Evolutionary conservation across 2,888 invertebrate species (phyloP).

Genomic region (Calameuta idolon): DNA sequence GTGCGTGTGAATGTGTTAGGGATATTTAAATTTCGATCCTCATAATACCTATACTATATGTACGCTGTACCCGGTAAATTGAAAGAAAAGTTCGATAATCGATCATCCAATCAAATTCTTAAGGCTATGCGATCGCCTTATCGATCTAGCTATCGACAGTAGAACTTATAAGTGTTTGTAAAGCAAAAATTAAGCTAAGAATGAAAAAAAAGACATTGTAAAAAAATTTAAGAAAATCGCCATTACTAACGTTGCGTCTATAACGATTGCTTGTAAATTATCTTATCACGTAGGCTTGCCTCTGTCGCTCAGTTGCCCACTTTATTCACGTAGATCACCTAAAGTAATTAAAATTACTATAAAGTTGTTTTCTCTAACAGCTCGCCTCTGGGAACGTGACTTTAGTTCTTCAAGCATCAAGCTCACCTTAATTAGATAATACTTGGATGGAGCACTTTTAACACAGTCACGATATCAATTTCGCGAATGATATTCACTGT

Average conservation of each 20-base stretch:
- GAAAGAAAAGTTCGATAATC: background rate
- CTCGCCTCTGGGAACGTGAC: background rate
- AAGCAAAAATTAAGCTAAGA: background rate
- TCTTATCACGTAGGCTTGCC: constrained; percentile 26
- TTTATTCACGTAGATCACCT: background rate
- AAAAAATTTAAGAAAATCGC: background rate
- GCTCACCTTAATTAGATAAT: background rate
- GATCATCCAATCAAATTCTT: background rate
- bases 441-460: background rate
- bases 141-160: background rate
- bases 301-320: constrained; percentile 32
- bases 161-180: background rate
- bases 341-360: background rate
- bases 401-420: background rate
- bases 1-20: constrained; percentile 22
- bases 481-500: background rate
- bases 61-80: background rate
- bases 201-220: background rate
- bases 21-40: background rate
- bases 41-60: background rate
- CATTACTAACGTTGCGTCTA: background rate
- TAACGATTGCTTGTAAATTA: background rate
- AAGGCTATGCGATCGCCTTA: background rate
- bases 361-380: background rate
- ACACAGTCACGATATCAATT: background rate